Base-by-base conservation (phyloP, 2,113 vertebrate species). In the Corythornis cristatus region DNA sequence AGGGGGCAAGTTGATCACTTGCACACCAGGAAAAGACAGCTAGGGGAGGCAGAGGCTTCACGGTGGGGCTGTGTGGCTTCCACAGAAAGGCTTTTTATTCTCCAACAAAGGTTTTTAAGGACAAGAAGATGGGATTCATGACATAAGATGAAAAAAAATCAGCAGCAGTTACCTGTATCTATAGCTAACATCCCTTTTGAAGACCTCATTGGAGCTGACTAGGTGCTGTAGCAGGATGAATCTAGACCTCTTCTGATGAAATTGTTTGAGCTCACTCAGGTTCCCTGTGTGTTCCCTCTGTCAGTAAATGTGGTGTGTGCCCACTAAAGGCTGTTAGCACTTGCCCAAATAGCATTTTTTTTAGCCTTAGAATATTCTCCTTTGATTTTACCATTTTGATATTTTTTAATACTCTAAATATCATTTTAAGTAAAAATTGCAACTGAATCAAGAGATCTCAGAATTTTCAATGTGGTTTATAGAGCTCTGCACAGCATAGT, bases 41-140 rank as follows among this genome's bases (percentile, higher is more conserved):
- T 6, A 3, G 1, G 31, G 9, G 40, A 29, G 11, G 31, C 19
- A 14, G n/a, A 0, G 9, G 12, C 70, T 61, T 29, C 29, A 1
- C 0, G 3, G 40, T 6, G 12, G 28, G 13, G 29, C 26, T 65
- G 45, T 8, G 12, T 21, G 13, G 23, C 26, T 65, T 40, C 57
- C 14, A 3, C 48, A 50, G 70, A 61, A 71, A 42, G 0, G 16
- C 31, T 35, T 62, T 10, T 37, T 29, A 4, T 37, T 71, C 26
- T 57, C 65, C 15, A 28, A 2, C 3, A 17, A 8, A 67, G 71
- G 12, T 8, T 60, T 62, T 58, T 46, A 40, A 20, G 28, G 19
- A 25, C 62, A 53, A 60, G n/a, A 60, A 31, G 16, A 2, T 0
- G 1, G 19, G 20, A 28, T 33, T 45, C n/a, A 12, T 51, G 45